Evolutionary conservation across 2,797 vertebrate genomes (phyloP).

Genomic region (Bufotes viridis): DNA sequence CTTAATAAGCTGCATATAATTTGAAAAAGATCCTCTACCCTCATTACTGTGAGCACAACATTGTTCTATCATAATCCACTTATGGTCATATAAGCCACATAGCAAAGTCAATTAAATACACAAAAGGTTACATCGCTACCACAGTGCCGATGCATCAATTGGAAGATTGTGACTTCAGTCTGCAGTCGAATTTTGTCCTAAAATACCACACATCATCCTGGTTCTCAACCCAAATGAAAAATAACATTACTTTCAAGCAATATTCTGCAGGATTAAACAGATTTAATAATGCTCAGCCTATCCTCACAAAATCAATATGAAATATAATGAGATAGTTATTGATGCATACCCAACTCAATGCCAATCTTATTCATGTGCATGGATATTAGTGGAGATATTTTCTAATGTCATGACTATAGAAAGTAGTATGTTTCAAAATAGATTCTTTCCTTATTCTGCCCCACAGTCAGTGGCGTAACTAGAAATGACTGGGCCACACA

Average conservation of each 20-base stretch:
- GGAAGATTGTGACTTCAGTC: no score
- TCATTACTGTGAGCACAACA: no score
- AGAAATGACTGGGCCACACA: no score
- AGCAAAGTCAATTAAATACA: no score
- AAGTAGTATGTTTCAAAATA: not conserved
- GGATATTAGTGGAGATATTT: not conserved
- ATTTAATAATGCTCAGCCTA: not conserved
- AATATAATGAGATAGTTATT: slow-evolving; percentile 4
- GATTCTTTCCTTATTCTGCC: not conserved
- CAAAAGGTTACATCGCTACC: no score
- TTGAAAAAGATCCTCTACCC: no score
- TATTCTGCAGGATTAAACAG: not conserved
- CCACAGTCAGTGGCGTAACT: no score
- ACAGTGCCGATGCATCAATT: no score
- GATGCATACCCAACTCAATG: not conserved
- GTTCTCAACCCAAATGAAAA: not conserved
- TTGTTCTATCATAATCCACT: not conserved
- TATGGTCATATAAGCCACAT: no score
- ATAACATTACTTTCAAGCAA: not conserved
- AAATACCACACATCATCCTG: not conserved
- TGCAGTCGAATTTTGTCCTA: no score
- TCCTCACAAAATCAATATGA: slow-evolving; percentile 5
- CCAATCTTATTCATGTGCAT: not conserved
- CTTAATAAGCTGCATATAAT: no score
- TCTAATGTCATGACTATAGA: not conserved